Evolutionary conservation across 92 coral and sea anemone genomes (phyloP), one percentile per base, ranked within the genome.

Genomic region (Galaxea fascicularis): DNA sequence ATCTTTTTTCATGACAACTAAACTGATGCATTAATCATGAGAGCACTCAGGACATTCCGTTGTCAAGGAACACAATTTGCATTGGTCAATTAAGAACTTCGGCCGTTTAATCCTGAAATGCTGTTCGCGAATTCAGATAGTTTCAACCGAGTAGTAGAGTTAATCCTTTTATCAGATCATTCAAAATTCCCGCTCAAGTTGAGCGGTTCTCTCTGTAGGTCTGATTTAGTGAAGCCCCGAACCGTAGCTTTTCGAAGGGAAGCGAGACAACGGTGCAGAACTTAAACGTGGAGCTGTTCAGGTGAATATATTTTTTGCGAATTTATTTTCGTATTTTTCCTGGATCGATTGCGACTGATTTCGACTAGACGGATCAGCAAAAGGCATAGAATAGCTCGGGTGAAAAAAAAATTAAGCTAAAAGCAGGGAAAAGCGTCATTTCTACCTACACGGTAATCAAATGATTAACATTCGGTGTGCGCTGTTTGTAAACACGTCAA

Each of bases 401-500:
- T 15, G 31, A n/a, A 27, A 46, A 78, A n/a, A 3, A 41, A 64
- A 18, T 44, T 8, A 5, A 25, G 28, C 62, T 65, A 13, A 10
- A 64, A 35, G 57, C 73, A 26, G 24, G 62, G n/a, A 13, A 39
- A 49, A 35, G 53, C 73, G 28, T 60, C 41, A 12, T 30, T 22
- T 26, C 24, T 28, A 24, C n/a, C n/a, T n/a, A n/a, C n/a, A n/a
- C n/a, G 71, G 45, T 77, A 62, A 60, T 77, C 44, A 67, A 70
- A 44, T 21, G 71, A 52, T 77, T 60, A 77, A 77, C 71, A 77
- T 25, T 68, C 52, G 9, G 25, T 77, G 60, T 17, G 46, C 47
- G 71, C 52, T 44, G 26, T 77, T 77, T 77, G 82, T 77, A 77
- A 77, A 77, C 82, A 77, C 44, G 28, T 59, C 1, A 22, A 64